Base-by-base conservation (phyloP, 2,113 vertebrate genomes). In the Ptychochromis oligacanthus region DNA sequence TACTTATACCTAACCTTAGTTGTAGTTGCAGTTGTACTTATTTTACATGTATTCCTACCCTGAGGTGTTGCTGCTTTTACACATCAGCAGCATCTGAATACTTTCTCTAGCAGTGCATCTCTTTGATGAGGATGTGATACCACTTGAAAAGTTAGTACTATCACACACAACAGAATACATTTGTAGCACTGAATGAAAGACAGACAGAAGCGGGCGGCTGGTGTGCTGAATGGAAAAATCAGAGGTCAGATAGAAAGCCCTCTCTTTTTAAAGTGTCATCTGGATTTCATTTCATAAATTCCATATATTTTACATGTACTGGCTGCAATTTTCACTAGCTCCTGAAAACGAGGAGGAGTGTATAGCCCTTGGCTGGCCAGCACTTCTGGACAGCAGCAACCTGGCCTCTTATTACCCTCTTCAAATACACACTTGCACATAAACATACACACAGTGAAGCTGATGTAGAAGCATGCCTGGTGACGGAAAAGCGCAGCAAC, bases 271-370 rank as follows among this genome's bases (percentile, higher is more conserved):
- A 95, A 93, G 87, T 92, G n/a, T 95, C 95, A 94, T 95, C 95
- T 96, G 95, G 94, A 92, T 94, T 95, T 95, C 81, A 93, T 95
- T 95, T 95, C 17, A 95, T 93, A 92, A 94, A 96, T 95, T 95
- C 94, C 94, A 93, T 91, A 94, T 94, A 92, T 95, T 95, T 95
- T 91, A 94, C 90, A 93, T 93, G 90, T 92, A 93, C 93, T 90
- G 92, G 89, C 88, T 80, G 74, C 89, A 90, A 88, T 93, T 93
- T 94, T 94, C 93, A 92, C 91, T 79, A 84, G 92, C 91, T 94
- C 87, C 93, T 84, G 90, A 91, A 90, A 90, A 83, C 52, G 70
- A 82, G 61, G 77, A 92, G 74, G 81, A 12, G 61, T 40, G 75
- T 75, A 70, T 49, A 74, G 80, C 79, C 75, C 31, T 78, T 54